Percentiles rank a stretch among this genome's conserved stretches.
phyloP scores from a whole-genome alignment of 2,113 vertebrate species.

The Microtus pennsylvanicus region DNA sequence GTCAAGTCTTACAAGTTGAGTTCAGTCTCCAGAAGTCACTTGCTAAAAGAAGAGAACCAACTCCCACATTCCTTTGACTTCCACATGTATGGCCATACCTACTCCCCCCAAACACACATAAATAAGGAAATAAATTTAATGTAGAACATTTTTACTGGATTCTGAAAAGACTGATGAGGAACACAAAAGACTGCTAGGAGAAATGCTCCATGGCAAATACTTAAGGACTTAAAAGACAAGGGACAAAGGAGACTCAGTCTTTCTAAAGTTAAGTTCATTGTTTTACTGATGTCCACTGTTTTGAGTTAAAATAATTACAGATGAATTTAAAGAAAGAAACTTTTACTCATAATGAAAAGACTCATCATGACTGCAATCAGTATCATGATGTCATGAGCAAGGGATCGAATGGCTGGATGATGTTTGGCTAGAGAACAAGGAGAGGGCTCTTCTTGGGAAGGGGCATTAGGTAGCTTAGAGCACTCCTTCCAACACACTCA shows the following conservation, averaged over 20 bases:
- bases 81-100: too few relatives aligned
- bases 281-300: not conserved
- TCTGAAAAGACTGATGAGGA: not conserved
- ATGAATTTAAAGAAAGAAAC: not conserved
- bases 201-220: not conserved
- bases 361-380: accelerated
- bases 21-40: not conserved
- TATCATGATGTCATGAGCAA: too few relatives aligned
- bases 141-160: not conserved
- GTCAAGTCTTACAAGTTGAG: not conserved
- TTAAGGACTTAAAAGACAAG: not conserved
- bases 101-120: not conserved
- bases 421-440: accelerated
- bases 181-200: not conserved
- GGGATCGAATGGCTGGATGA: not conserved
- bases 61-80: not conserved
- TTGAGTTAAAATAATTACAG: not conserved
- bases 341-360: not conserved
- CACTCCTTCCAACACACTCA: not conserved
- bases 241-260: not conserved
- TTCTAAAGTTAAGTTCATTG: not conserved
- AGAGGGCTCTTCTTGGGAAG: not conserved
- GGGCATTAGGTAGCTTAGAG: accelerated
- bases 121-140: not conserved
- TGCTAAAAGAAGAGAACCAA: not conserved